Base-by-base conservation (phyloP, 1,140 invertebrate species). In the Pogonomyrmex barbatus region DNA sequence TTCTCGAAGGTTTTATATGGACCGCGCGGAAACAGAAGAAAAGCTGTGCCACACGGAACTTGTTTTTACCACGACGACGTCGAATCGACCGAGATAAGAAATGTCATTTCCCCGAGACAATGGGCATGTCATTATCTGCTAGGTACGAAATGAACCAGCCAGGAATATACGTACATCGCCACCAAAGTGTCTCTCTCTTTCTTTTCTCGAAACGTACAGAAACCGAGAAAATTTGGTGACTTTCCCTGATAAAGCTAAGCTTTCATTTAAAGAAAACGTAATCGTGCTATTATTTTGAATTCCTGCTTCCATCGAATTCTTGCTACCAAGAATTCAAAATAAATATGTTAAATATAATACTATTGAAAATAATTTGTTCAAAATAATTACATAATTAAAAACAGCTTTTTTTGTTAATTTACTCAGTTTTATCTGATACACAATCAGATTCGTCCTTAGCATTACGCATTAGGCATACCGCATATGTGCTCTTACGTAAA, bases 101-200 rank as follows among this genome's bases (percentile, higher is more conserved):
- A 90, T 78, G 87, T 90, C 79, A 88, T 91, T 91, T 91, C 75
- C 83, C 30, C 45, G 67, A 63, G 54, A 90, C 87, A 91, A 91
- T 87, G 70, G 79, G 68, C 87, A 79, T 62, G 62, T 88, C 90
- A 88, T 91, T 88, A 88, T 87, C 67, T 33, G 71, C 75, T 63
- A 71, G 68, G 78, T 68, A 86, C 67, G 63, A 86, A 86, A 88
- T 78, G 79, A 87, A 82, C 68, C 73, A 70, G 42, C 83, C 47
- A 47, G 68, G 52, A 81, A 50, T 77, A 47, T 65, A 78, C 47
- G 39, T 36, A 79, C 68, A 77, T 36, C 14, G 30, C n/a, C 67
- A 30, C 24, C 24, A 24, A 24, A 54, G 62, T 39, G 33, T 8
- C n/a, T 33, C 24, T 33, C 24, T 54, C 33, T 12, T 60, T 33